Conservation (phyloP, 2,888 invertebrate species). For the Itoplectis maculator region DNA sequence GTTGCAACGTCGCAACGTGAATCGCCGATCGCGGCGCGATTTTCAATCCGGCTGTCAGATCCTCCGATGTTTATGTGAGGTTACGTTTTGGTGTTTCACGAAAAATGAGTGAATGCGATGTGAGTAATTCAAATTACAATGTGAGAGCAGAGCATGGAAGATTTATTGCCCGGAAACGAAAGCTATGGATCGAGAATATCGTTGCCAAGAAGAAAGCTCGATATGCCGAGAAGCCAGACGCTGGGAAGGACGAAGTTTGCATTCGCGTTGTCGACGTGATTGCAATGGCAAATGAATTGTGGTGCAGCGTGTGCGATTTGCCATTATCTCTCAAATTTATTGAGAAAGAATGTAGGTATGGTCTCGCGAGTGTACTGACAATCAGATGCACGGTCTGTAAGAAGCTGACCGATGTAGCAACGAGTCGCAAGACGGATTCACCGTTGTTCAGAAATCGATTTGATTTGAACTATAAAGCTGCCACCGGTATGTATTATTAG, state of each 20-base stretch:
- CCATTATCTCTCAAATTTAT: constrained; percentile 21
- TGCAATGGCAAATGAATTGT: constrained; percentile 7
- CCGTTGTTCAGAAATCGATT: too few species aligned
- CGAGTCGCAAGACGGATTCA: too few species aligned
- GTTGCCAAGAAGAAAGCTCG: constrained; percentile 26
- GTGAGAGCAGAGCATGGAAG: too few species aligned
- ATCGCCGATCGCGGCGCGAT: not conserved
- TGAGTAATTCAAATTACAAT: constrained; percentile 14
- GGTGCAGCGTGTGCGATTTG: constrained; percentile 21
- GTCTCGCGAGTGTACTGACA: constrained; percentile 21
- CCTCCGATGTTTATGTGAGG: too few species aligned
- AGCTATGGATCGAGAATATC: constrained; percentile 15
- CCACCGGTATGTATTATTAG: too few species aligned
- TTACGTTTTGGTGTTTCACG: not conserved
- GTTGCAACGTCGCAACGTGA: constrained; percentile 11
- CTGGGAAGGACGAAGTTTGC: not conserved
- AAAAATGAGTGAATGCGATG: not conserved
- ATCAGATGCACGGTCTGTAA: constrained; percentile 12
- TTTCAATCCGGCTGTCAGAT: not conserved
- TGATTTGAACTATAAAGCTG: too few species aligned
- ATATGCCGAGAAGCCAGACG: not conserved
- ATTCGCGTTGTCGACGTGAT: constrained; percentile 30
- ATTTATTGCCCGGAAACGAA: too few species aligned
- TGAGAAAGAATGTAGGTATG: constrained; percentile 10
- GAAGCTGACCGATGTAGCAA: too few species aligned